Base-by-base conservation (phyloP, 2,797 vertebrate species). In the Onychomys arenicola region DNA sequence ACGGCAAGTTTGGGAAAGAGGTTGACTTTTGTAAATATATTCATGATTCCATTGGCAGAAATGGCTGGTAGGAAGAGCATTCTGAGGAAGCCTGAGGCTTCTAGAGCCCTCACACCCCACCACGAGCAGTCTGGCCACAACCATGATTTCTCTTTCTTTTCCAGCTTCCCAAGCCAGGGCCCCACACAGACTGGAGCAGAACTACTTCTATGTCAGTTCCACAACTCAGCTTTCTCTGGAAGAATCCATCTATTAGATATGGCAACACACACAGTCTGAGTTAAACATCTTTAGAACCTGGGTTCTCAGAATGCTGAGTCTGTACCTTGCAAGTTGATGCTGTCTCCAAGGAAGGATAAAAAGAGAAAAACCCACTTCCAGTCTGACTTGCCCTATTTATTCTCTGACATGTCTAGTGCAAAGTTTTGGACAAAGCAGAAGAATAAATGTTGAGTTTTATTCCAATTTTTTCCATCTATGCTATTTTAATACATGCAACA, bases 401-500 rank as follows among this genome's bases (percentile, higher is more conserved):
- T 95, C 37, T 57, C 23, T 6, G 40, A 52, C 81, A 92, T n/a
- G 16, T 92, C 73, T 59, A 87, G 59, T 32, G 46, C 69, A 95
- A 95, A 61, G n/a, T 84, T 82, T 81, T 71, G 37, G 63, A 87
- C 37, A 71, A 87, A 83, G 63, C 82, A 59, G 40, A 83, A 97
- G 90, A 90, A 37, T 71, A 81, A 86, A 11, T 8, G 17, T 89
- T 93, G 83, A 77, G n/a, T 93, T 95, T 91, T 89, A 93, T 93
- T 94, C 34, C 69, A 67, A 49, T 32, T 77, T 91, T 89, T 86
- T 86, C 80, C 65, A 65, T 65, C 49, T 80, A 37, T 61, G 43
- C 61, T 94, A 91, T 89, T 97, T 95, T 84, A 89, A 90, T 89
- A 65, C 59, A 90, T 63, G 76, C 52, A 87, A 90, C 59, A 94